Evolutionary conservation across 1,140 invertebrate species (phyloP).

Genomic region (Drosophila pseudoananassae): DNA sequence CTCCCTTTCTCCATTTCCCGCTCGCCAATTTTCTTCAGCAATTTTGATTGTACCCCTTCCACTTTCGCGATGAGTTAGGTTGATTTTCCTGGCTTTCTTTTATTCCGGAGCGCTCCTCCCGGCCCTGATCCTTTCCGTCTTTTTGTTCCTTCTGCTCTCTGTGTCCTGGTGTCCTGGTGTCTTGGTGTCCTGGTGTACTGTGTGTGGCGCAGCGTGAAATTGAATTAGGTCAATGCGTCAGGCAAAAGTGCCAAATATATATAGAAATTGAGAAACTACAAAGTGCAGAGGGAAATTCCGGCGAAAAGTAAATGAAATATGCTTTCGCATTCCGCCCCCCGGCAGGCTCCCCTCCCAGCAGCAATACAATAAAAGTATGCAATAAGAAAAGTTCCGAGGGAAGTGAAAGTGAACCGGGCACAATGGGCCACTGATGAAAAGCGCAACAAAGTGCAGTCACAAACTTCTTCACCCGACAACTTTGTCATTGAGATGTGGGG

Average conservation of each 20-base stretch:
- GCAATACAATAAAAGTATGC: constrained; percentile 18
- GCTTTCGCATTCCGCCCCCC: constrained; percentile 3
- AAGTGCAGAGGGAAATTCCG: constrained; percentile 17
- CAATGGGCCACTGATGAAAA: constrained; percentile 25
- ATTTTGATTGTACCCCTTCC: constrained; percentile 32
- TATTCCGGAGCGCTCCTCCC: neutral
- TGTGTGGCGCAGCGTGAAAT: constrained; percentile 68
- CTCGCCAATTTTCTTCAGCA: neutral
- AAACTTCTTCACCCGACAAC: constrained; percentile 1
- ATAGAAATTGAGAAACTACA: constrained; percentile 50
- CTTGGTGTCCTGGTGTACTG: neutral
- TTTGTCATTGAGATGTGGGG: neutral
- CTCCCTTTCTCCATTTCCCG: neutral
- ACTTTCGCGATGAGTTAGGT: constrained; percentile 61
- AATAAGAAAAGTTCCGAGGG: constrained; percentile 32
- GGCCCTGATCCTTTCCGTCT: constrained; percentile 5
- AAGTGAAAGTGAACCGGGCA: constrained; percentile 25
- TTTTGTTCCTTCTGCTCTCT: neutral
- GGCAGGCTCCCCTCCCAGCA: no score
- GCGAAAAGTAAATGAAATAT: constrained; percentile 63
- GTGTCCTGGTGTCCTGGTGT: no score
- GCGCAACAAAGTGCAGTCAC: constrained; percentile 23
- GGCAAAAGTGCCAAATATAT: constrained; percentile 65
- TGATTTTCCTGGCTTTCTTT: constrained; percentile 52
- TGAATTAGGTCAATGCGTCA: constrained; percentile 76